Percentiles rank a stretch among this genome's conserved stretches.
Evolutionary conservation across 2,797 vertebrate genomes (phyloP).

Genomic region (Myotis pilosus): DNA sequence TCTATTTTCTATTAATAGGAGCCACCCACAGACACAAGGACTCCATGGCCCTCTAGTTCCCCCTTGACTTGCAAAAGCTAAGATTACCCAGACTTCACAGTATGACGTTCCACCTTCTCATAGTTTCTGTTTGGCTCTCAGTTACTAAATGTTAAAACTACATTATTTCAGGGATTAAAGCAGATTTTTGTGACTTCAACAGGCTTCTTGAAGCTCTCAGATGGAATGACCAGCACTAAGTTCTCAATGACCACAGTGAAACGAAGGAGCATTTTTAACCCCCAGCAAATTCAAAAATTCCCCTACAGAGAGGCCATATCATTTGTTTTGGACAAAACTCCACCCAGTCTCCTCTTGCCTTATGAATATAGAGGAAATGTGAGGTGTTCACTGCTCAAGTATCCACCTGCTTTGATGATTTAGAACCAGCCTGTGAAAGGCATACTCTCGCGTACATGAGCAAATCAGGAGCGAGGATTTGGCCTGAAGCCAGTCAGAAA

Average conservation of each 20-base stretch:
- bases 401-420: conserved; percentile 24
- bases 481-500: conserved; percentile 60
- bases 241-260: conserved; percentile 3
- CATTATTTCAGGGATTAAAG: background rate
- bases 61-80: background rate
- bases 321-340: background rate
- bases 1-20: background rate
- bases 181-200: conserved; percentile 11
- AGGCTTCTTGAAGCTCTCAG: background rate
- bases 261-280: background rate
- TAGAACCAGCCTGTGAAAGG: conserved; percentile 31
- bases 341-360: background rate
- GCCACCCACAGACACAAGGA: background rate
- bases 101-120: background rate
- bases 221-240: background rate
- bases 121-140: background rate
- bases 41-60: background rate
- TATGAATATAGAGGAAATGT: background rate
- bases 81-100: background rate
- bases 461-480: conserved; percentile 41
- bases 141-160: background rate
- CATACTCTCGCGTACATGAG: background rate
- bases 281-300: background rate
- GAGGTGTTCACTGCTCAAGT: background rate
- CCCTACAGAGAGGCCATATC: background rate